Evolutionary conservation across 2,113 vertebrate genomes (phyloP).

Genomic region (Aptenodytes forsteri): DNA sequence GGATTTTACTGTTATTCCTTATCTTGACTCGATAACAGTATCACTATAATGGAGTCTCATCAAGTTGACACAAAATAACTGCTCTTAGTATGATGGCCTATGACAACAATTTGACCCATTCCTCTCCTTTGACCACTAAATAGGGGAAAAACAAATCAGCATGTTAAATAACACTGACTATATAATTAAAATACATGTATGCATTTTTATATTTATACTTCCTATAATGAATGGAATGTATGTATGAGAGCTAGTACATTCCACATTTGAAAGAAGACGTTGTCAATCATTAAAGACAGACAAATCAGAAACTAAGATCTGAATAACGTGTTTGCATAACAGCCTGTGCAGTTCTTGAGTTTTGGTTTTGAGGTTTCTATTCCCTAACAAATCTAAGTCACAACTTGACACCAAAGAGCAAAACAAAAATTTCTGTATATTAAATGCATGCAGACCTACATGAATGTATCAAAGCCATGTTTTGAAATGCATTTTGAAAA

Average conservation of each 20-base stretch:
- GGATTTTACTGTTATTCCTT: not conserved
- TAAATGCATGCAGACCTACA: not conserved
- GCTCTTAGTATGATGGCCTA: not conserved
- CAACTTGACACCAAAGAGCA: not conserved
- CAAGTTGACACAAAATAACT: not conserved
- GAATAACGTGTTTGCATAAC: not conserved
- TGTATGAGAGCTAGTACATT: not conserved
- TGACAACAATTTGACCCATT: not conserved
- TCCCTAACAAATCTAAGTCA: slow-evolving; percentile 28
- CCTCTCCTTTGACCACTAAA: not conserved
- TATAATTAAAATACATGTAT: not conserved
- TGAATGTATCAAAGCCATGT: not conserved
- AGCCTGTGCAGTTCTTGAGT: not conserved
- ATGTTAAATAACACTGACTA: not conserved
- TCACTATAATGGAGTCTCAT: not conserved
- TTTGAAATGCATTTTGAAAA: not conserved
- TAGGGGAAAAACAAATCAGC: not conserved
- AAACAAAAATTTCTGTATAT: not conserved
- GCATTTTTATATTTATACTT: not conserved
- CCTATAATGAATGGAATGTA: not conserved
- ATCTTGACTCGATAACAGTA: not conserved
- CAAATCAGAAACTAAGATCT: not conserved
- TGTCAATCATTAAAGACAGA: not conserved
- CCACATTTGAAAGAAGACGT: not conserved
- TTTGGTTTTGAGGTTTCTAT: slow-evolving; percentile 12